Base-by-base conservation (phyloP, 2,113 vertebrate species). In the Notiomystis cincta region DNA sequence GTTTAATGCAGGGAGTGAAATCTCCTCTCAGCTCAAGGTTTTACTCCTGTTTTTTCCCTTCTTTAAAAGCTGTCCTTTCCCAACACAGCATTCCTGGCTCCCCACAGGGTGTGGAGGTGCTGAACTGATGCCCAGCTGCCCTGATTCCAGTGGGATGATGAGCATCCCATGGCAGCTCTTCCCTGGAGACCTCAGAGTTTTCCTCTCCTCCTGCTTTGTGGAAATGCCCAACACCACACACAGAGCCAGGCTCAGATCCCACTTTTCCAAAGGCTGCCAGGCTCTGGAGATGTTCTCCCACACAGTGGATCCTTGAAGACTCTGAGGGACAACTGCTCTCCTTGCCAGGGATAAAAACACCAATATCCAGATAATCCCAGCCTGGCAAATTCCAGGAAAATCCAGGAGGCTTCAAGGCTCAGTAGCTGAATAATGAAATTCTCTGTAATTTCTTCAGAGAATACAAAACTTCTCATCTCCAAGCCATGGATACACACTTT, bases 361-460 rank as follows among this genome's bases (percentile, higher is more conserved):
- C 30, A 11, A 62, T 7, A 40, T 3, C 25, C 61, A 82, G 17
- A 14, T 35, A 45, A 75, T 38, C 57, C 13, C 65, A 73, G 33
- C 27, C 69, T n/a, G 58, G 48, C 5, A 72, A 56, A 77, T 53
- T 40, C 53, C 71, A 69, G 11, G 23, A 37, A 82, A 48, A 80
- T 15, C 24, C 42, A 6, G 7, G 61, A 85, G 28, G 15, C 8
- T 95, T 70, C 71, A 35, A 76, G 44, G 27, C 8, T 89, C 1
- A 3, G 3, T 11, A 25, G 25, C 3, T 31, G 30, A 57, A 72
- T 67, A 64, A n/a, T 51, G 7, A 33, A 57, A 81, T 80, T 21
- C 42, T 25, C 31, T 35, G 0, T 7, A 13, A 45, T 42, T 84
- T 65, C 19, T 21, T 23, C 8, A 38, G 0, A 71, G 19, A 64